These are phyloP conservation scores for Carduelis carduelis DNA, from an alignment of 2,797 vertebrate genomes.

Conservation along the genomic window DNA sequence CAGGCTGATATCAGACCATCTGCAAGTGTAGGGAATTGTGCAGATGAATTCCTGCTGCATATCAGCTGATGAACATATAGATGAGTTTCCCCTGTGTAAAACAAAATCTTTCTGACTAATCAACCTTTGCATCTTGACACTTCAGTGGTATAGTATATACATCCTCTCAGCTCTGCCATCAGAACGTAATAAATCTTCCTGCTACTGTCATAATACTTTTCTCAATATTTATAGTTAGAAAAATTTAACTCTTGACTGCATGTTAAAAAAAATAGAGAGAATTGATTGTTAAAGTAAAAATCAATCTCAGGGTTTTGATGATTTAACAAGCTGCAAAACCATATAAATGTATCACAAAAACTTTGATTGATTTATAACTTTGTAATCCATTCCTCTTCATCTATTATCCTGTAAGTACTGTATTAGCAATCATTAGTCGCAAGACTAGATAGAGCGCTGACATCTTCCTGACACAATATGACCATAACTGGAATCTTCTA, in stretches of 20 bases:
- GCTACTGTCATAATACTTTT: slow-evolving; percentile 55
- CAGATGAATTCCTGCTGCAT: slow-evolving; percentile 41
- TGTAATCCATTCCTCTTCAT: slow-evolving; percentile 70
- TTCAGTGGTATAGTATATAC: slow-evolving; percentile 45
- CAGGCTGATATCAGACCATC: slow-evolving; percentile 13
- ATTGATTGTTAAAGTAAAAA: slow-evolving; percentile 75
- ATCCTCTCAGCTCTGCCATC: slow-evolving; percentile 66
- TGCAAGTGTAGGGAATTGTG: slow-evolving; percentile 26
- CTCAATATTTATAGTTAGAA: slow-evolving; percentile 70
- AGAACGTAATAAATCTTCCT: slow-evolving; percentile 72
- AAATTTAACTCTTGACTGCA: slow-evolving; percentile 75
- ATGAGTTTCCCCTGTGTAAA: slow-evolving; percentile 62
- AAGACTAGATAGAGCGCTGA: slow-evolving; percentile 67
- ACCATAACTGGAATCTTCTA: slow-evolving; percentile 74
- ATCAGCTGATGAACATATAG: slow-evolving; percentile 63
- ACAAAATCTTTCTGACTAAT: slow-evolving; percentile 68
- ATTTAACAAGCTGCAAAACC: slow-evolving; percentile 75
- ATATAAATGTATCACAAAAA: slow-evolving; percentile 71
- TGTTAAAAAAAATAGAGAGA: slow-evolving; percentile 42
- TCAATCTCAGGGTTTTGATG: slow-evolving; percentile 71
- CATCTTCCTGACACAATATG: slow-evolving; percentile 69
- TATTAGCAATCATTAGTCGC: slow-evolving; percentile 74
- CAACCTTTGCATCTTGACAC: slow-evolving; percentile 68
- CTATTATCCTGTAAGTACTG: slow-evolving; percentile 73
- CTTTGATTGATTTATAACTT: slow-evolving; percentile 77